Conservation (phyloP, 2,113 vertebrate species). For the Anguilla japonica region DNA sequence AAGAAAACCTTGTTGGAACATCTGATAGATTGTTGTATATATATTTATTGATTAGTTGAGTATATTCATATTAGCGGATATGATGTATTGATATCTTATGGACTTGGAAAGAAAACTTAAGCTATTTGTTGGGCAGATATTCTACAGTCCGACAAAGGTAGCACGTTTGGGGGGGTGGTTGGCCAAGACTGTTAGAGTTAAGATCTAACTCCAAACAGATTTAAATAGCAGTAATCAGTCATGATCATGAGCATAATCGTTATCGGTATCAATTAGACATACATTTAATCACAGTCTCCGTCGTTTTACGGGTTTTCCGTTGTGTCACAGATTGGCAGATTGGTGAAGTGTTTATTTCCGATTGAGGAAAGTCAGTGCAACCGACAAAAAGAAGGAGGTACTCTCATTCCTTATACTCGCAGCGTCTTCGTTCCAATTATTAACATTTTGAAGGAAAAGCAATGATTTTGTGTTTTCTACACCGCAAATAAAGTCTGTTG, state of each 20-base stretch:
- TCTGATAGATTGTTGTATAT: not conserved
- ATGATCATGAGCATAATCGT: not conserved
- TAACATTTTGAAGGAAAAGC: too few relatives aligned
- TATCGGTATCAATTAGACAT: not conserved
- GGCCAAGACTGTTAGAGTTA: not conserved
- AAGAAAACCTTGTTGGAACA: not conserved
- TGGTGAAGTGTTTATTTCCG: not conserved
- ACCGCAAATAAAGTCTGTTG: too few relatives aligned
- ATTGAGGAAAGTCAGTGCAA: not conserved
- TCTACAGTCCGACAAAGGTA: too few relatives aligned
- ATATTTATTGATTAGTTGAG: too few relatives aligned
- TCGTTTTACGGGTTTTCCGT: not conserved
- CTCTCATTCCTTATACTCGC: not conserved
- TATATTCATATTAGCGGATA: too few relatives aligned
- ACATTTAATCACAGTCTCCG: not conserved
- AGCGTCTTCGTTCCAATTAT: too few relatives aligned
- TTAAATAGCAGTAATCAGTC: not conserved
- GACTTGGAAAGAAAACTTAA: too few relatives aligned
- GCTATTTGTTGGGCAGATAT: too few relatives aligned
- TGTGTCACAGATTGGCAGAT: too few relatives aligned
- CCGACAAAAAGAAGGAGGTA: not conserved
- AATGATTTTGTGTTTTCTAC: too few relatives aligned
- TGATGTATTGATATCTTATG: too few relatives aligned
- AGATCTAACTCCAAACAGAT: not conserved
- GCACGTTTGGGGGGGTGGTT: too few relatives aligned